A percentile compares a stretch with the other conserved stretches of the same genome.
Conservation (phyloP, 2,888 invertebrate genomes). For the Sarcophaga caerulescens region DNA sequence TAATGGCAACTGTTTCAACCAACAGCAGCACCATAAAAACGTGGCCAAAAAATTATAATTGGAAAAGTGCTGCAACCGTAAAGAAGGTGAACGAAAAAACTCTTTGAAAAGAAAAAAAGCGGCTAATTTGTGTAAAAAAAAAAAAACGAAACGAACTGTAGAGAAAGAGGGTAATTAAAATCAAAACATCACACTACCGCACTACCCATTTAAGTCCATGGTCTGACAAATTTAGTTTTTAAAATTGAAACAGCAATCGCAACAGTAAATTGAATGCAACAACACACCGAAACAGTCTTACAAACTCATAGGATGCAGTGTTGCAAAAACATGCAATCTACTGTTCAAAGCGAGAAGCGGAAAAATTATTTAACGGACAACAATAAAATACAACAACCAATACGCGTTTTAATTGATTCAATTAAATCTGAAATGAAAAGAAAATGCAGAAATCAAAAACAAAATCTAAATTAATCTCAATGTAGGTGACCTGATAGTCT, state of each 20-base stretch:
- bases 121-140: no score
- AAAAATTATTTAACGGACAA: constrained; percentile 12
- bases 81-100: neutral
- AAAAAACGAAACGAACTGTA: neutral
- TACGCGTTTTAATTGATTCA: constrained; percentile 20
- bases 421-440: constrained; percentile 24
- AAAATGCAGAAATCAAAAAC: no score
- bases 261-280: constrained; percentile 50
- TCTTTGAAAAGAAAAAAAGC: neutral
- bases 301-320: neutral
- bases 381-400: neutral
- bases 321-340: neutral
- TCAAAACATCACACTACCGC: neutral
- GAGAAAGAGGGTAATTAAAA: constrained; percentile 36
- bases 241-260: constrained; percentile 46
- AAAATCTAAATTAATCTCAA: no score
- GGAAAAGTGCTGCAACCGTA: constrained; percentile 14
- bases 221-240: constrained; percentile 22
- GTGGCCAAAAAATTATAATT: constrained; percentile 50
- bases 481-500: no score
- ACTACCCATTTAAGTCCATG: neutral
- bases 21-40: constrained; percentile 36
- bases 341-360: neutral
- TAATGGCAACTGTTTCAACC: neutral
- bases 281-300: neutral